Base-by-base conservation (phyloP, 2,888 invertebrate genomes). In the Acheta domesticus region DNA sequence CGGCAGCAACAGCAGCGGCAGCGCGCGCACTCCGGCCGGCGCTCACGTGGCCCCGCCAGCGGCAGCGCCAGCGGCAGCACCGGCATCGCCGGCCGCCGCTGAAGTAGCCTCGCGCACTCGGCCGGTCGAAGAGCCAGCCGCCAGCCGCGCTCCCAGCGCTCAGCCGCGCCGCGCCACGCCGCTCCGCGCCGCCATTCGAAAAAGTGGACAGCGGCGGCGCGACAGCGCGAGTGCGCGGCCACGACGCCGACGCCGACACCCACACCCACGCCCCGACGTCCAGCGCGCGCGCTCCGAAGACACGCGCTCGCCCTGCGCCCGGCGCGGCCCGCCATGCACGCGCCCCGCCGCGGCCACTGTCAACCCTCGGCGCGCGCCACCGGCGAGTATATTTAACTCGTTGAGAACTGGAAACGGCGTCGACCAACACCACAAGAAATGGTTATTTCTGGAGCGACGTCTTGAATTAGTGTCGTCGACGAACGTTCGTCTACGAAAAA, bases 391-490 rank as follows among this genome's bases (percentile, higher is more conserved):
- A 62, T 62, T 62, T 62, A 62, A 62, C 62, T 62, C 62, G 16
- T 62, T 14, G 62, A 62, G 62, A 8, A 62, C 62, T 62, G 16
- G 62, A 36, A 36, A 36, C 62, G 62, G 62, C 62, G 62, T 62
- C 62, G 12, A 14, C 62, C 16, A n/a, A 62, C 16, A 14, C 62
- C 16, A n/a, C 14, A n/a, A 62, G 62, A 62, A 62, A 62, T 62
- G 14, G 62, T 62, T 62, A 62, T 62, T 62, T 62, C n/a, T 14
- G 62, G 62, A 62, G n/a, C 62, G 62, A 14, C 62, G 16, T 14
- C n/a, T 62, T n/a, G 62, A 62, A 62, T 62, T 62, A 62, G 62
- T 62, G 62, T 62, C 62, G 62, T 62, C 62, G 62, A 62, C 62
- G 62, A 62, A 14, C 62, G 62, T 62, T 62, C 62, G 16, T n/a